A percentile compares a stretch with the other conserved stretches of the same genome.
Evolutionary conservation across 2,797 vertebrate genomes (phyloP).

Genomic region (Linurgus olivaceus): DNA sequence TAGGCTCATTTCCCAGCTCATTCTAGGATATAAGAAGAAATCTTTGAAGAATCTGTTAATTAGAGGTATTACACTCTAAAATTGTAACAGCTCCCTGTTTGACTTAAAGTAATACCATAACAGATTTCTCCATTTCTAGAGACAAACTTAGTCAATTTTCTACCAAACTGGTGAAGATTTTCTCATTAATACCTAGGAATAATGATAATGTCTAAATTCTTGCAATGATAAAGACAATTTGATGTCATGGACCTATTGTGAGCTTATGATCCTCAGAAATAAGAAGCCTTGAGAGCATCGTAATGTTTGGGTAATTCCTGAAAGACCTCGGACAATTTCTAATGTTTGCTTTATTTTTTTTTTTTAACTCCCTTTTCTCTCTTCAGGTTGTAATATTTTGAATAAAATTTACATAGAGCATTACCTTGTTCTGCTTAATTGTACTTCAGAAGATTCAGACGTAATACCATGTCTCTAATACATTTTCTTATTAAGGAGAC

Average conservation of each 20-base stretch:
- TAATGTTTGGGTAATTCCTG: background rate
- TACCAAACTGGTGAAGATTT: background rate
- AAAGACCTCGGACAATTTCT: background rate
- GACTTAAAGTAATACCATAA: background rate
- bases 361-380: background rate
- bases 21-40: background rate
- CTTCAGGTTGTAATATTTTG: background rate
- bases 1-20: background rate
- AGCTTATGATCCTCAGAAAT: background rate
- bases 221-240: background rate
- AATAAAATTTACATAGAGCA: background rate
- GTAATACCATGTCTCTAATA: background rate
- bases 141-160: background rate
- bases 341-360: background rate
- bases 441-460: background rate
- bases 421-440: background rate
- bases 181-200: background rate
- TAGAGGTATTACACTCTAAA: background rate
- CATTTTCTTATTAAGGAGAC: background rate
- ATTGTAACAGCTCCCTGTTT: background rate
- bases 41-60: background rate
- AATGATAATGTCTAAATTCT: background rate
- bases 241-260: background rate
- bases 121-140: background rate
- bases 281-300: background rate